A percentile compares a stretch with the other conserved stretches of the same genome.
Evolutionary conservation across 2,797 vertebrate genomes (phyloP).

Genomic region (Danio tinwini): DNA sequence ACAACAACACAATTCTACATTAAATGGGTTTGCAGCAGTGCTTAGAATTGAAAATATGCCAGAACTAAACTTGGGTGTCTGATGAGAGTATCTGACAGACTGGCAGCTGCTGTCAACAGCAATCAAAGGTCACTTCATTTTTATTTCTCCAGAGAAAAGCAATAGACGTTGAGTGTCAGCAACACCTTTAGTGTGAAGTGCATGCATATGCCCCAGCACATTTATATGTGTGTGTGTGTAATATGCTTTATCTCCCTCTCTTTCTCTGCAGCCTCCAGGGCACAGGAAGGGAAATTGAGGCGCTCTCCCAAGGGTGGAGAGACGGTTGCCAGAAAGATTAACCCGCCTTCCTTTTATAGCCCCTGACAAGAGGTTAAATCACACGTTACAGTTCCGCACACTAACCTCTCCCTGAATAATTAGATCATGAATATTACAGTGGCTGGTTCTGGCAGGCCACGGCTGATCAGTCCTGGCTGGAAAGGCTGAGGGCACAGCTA

Average conservation of each 20-base stretch:
- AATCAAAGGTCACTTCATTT: conserved; percentile 74
- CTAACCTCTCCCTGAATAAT: conserved; percentile 82
- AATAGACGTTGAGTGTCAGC: conserved; percentile 58
- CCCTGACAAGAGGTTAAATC: conserved; percentile 83
- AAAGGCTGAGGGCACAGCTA: conserved; percentile 45
- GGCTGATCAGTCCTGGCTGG: conserved; percentile 78
- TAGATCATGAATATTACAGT: conserved; percentile 83
- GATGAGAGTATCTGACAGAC: conserved; percentile 12
- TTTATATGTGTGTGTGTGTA: not conserved
- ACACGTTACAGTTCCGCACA: conserved; percentile 75
- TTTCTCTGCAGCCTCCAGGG: conserved; percentile 49
- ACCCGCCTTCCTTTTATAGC: conserved; percentile 85
- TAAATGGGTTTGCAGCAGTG: not conserved
- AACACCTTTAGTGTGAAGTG: conserved; percentile 56
- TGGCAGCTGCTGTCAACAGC: conserved; percentile 67
- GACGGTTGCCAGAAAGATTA: conserved; percentile 81
- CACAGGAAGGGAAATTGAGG: conserved; percentile 71
- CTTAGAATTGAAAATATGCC: conserved; percentile 1
- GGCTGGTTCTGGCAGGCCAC: conserved; percentile 66
- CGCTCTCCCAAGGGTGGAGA: conserved; percentile 72
- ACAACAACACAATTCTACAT: not conserved
- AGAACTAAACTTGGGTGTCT: not conserved
- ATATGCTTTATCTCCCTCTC: conserved; percentile 61
- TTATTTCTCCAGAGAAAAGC: conserved; percentile 66
- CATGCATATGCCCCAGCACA: conserved; percentile 23